phyloP scores from a whole-genome alignment of 1,140 invertebrate species.

The Philotrypesis tridentata region DNA sequence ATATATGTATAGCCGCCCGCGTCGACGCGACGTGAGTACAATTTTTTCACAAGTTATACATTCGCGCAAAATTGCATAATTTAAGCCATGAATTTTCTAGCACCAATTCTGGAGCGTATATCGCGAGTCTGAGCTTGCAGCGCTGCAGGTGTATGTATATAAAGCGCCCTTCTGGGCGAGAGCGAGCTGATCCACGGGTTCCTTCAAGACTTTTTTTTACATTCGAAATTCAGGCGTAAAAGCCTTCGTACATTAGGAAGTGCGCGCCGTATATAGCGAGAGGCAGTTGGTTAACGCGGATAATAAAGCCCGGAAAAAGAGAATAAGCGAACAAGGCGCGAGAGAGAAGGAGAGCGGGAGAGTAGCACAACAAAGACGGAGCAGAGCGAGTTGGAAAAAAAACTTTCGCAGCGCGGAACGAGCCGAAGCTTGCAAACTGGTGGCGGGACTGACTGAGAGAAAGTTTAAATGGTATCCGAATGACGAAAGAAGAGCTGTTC shows the following conservation, averaged over 20 bases:
- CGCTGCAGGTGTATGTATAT: no score
- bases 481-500: neutral
- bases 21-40: no score
- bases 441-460: neutral
- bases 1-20: no score
- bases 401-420: neutral
- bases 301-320: conserved; percentile 1
- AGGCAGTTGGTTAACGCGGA: neutral
- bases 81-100: no score
- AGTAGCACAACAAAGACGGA: neutral
- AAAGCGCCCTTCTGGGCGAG: no score
- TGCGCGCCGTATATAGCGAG: neutral
- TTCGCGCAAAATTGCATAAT: no score
- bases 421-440: neutral
- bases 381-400: neutral
- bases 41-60: no score
- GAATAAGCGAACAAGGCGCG: neutral
- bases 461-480: neutral
- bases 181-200: no score
- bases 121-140: no score
- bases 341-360: no score
- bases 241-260: neutral
- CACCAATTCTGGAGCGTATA: no score
- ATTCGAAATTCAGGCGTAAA: neutral
- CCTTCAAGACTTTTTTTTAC: neutral